Conservation (phyloP, 2,888 invertebrate species). For the Ochlodes sylvanus region DNA sequence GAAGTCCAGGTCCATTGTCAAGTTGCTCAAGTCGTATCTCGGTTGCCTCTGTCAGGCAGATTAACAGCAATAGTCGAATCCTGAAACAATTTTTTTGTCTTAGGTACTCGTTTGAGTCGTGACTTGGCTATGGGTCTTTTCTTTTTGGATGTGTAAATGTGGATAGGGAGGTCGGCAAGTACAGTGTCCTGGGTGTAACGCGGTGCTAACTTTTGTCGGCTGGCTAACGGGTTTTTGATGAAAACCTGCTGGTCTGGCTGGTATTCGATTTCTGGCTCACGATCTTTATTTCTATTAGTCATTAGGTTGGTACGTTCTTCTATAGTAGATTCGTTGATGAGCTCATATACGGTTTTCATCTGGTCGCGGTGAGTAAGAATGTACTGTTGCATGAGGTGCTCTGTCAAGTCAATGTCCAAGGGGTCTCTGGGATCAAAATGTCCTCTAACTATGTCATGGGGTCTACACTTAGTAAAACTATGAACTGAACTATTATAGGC, state of each 20-base stretch:
- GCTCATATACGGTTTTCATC: slow-evolving; percentile 41
- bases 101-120: slow-evolving; percentile 18
- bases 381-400: slow-evolving; percentile 47
- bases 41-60: not conserved
- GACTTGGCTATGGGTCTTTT: slow-evolving; percentile 31
- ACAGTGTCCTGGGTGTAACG: slow-evolving; percentile 4
- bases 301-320: slow-evolving; percentile 33
- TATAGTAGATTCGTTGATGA: slow-evolving; percentile 40
- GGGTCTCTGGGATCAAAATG: slow-evolving; percentile 48
- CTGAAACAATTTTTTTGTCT: slow-evolving; percentile 7
- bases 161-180: slow-evolving; percentile 25
- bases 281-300: slow-evolving; percentile 41
- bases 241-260: slow-evolving; percentile 35
- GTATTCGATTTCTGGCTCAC: slow-evolving; percentile 41
- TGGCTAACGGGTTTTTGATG: slow-evolving; percentile 32
- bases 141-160: slow-evolving; percentile 30
- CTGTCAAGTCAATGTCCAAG: slow-evolving; percentile 43
- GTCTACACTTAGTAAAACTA: slow-evolving; percentile 48
- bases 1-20: slow-evolving; percentile 36
- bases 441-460: slow-evolving; percentile 45
- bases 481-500: slow-evolving; percentile 41
- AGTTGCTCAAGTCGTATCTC: slow-evolving; percentile 39
- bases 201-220: slow-evolving; percentile 34
- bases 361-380: slow-evolving; percentile 37
- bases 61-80: not conserved